Percentiles rank a stretch among this genome's conserved stretches.
phyloP scores from a whole-genome alignment of 2,888 invertebrate genomes.

The Spodoptera exigua region DNA sequence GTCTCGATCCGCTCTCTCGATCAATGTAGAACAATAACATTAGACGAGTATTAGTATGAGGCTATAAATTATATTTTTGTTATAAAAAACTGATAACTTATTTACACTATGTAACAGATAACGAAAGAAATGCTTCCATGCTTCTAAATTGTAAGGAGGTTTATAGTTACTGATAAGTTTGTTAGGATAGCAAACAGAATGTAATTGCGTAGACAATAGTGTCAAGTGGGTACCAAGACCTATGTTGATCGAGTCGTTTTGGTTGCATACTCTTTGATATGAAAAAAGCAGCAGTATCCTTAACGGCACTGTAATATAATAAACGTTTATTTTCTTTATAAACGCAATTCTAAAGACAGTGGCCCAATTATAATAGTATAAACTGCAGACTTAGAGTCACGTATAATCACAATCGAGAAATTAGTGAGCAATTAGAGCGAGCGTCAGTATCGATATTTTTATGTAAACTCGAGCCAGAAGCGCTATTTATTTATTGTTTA shows the following conservation, averaged over 20 bases:
- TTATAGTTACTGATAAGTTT: slow-evolving; percentile 29
- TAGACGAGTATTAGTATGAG: slow-evolving; percentile 44
- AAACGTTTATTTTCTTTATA: no score
- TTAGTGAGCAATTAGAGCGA: slow-evolving; percentile 12
- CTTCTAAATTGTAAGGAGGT: slow-evolving; percentile 45
- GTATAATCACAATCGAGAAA: slow-evolving; percentile 21
- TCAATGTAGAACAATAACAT: slow-evolving; percentile 48
- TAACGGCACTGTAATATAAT: no score
- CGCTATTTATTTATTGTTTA: slow-evolving; percentile 49
- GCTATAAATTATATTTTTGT: slow-evolving; percentile 56
- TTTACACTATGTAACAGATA: slow-evolving; percentile 40
- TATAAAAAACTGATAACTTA: slow-evolving; percentile 40
- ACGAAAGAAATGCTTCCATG: slow-evolving; percentile 51
- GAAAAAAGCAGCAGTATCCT: no score
- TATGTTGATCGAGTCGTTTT: slow-evolving; percentile 12
- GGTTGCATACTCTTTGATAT: not conserved
- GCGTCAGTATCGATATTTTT: slow-evolving; percentile 29
- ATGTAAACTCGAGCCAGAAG: slow-evolving; percentile 59
- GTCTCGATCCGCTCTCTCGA: slow-evolving; percentile 40
- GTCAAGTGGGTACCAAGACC: slow-evolving; percentile 24
- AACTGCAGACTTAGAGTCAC: slow-evolving; percentile 17
- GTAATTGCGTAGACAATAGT: slow-evolving; percentile 22
- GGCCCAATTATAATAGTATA: slow-evolving; percentile 26
- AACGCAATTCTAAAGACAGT: not conserved
- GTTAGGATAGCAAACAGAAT: slow-evolving; percentile 32